Base-by-base conservation (phyloP, 2,797 vertebrate genomes). In the Telmatherina bonti region DNA sequence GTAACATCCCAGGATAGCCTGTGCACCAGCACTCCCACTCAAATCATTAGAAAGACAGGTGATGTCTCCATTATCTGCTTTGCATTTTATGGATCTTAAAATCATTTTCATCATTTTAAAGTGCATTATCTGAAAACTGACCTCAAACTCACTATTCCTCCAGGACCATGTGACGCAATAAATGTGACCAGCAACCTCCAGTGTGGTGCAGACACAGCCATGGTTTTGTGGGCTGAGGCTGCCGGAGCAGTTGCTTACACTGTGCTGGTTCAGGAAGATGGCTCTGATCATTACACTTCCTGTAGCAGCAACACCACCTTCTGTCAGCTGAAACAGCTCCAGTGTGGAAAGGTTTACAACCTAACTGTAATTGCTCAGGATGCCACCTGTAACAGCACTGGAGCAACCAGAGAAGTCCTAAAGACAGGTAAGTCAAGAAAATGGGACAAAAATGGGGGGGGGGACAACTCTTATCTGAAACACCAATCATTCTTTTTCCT, bases 281-380 rank as follows among this genome's bases (percentile, higher is more conserved):
- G 52, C 27, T 73, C 86, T 43, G 64, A 64, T 20, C 62, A 61
- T 30, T 60, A 67, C 6, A 54, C 75, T 29, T 90, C 86, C 74
- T 95, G 93, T 56, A 57, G 74, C 35, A 92, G 81, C 27, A 72
- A 0, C 16, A 74, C 73, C 1, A 91, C 90, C 45, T 92, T 81
- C 66, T 95, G 93, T 78, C 70, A 83, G 52, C 75, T 94, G 38
- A 66, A 53, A 4, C 76, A 78, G 41, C 76, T 95, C 61, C 77
- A 71, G 10, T 94, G 94, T 45, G 94, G 93, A 18, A 85, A 71
- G 24, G 63, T 60, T 38, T 94, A 94, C 70, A 91, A 84, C 33
- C 69, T 94, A 47, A 86, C 81, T 0, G 89, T 94, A 18, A 57
- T 82, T 7, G 89, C 92, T 16, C 79, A 86, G 54, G 90, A 85